phyloP scores from a whole-genome alignment of 2,888 invertebrate genomes.

The Psylliodes chrysocephalus region DNA sequence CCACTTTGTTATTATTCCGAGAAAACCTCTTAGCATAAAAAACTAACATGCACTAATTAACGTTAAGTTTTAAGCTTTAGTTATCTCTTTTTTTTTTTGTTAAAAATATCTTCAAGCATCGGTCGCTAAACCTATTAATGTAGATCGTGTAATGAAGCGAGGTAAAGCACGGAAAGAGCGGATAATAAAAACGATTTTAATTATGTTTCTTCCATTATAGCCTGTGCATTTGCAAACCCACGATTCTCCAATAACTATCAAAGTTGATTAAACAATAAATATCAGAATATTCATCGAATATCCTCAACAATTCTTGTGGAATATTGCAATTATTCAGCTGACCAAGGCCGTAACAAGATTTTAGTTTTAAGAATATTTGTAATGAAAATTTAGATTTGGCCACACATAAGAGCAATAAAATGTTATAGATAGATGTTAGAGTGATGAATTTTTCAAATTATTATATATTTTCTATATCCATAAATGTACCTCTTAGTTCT shows the following conservation, averaged over 20 bases:
- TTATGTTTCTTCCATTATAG: slow-evolving; percentile 32
- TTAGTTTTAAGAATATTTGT: too few species aligned
- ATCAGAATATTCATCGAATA: slow-evolving; percentile 38
- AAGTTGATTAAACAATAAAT: slow-evolving; percentile 40
- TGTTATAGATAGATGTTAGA: too few species aligned
- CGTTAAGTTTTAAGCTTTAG: too few species aligned
- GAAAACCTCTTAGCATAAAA: too few species aligned
- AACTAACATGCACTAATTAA: too few species aligned
- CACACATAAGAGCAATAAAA: too few species aligned
- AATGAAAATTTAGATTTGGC: too few species aligned
- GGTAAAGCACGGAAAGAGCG: slow-evolving; percentile 17
- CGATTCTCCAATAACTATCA: slow-evolving; percentile 40
- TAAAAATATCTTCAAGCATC: background rate
- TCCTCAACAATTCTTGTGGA: slow-evolving; percentile 20
- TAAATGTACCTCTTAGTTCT: too few species aligned
- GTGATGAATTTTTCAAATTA: too few species aligned
- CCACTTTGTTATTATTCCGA: too few species aligned
- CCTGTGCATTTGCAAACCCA: slow-evolving; percentile 30
- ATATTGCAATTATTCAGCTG: slow-evolving; percentile 13
- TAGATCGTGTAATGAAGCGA: slow-evolving; percentile 25
- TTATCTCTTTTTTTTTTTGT: too few species aligned
- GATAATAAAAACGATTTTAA: slow-evolving; percentile 28
- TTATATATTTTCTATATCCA: too few species aligned
- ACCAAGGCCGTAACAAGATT: slow-evolving; percentile 19
- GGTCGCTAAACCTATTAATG: slow-evolving; percentile 19